Base-by-base conservation (phyloP, 2,888 invertebrate genomes). In the Podabrus alpinus region DNA sequence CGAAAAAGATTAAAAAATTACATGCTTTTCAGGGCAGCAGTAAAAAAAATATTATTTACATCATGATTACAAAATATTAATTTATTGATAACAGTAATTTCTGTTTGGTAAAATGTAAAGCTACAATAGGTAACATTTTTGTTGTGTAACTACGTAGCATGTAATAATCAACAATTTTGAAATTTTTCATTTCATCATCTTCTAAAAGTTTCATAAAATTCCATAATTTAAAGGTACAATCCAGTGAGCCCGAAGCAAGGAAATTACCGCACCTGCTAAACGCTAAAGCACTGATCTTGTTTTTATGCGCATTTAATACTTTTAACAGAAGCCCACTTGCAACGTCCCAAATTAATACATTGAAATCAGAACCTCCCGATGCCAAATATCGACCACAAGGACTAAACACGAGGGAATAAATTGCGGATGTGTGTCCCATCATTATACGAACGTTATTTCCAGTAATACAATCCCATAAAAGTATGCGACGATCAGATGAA, bases 401-500 rank as follows among this genome's bases (percentile, higher is more conserved):
- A 1, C 97, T 97, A 87, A 98, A 98, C 1, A 94, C 92, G 62
- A 98, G 87, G 0, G 93, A 90, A 84, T 94, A 94, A 74, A 97
- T 92, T 3, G 94, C 88, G 0, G 94, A 95, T 90, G 99, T 99
- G 86, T 99, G 99, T 0, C 99, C 99, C 0, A 97, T 97, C 95
- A 99, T 97, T 25, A 97, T 90, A 75, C 99, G 91, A 15, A 99
- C 98, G 89, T 98, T 96, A 82, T 92, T 91, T 0, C 99, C 99
- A 19, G 93, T 94, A 11, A 95, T 90, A 76, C 97, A 94, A 87
- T 99, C 99, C 98, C 98, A 99, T 4, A 99, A 86, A 75, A 99
- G 92, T 0, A 99, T 94, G 2, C 96, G 95, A 81, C 98, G 92
- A 86, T 99, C 99, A 84, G 97, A 96, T 1, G 98, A 98, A 1